These are phyloP conservation scores for Cataglyphis altisquamis DNA, from an alignment of 2,888 invertebrate species.

Conservation along the genomic window DNA sequence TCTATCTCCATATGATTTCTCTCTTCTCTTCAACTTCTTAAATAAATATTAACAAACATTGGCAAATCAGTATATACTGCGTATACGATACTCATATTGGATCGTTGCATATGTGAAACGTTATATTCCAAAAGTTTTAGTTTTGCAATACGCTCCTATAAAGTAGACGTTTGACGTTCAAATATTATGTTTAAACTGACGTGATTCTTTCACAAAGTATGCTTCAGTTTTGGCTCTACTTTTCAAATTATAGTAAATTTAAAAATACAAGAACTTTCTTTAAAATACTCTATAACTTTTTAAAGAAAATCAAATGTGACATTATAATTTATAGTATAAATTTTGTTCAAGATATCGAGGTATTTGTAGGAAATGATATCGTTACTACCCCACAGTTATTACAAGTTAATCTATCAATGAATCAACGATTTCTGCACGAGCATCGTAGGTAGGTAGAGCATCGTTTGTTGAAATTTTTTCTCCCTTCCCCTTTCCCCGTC, in stretches of 20 bases:
- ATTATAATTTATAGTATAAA: constrained; percentile 1
- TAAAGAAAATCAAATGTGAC: not conserved
- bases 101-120: not conserved
- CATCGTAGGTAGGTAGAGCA: no score
- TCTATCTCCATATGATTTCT: not conserved
- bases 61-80: not conserved
- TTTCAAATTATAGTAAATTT: constrained; percentile 19
- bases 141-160: not conserved
- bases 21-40: not conserved
- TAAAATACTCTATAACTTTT: not conserved
- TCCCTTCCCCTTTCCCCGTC: not conserved
- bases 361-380: not conserved
- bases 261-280: not conserved
- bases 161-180: constrained; percentile 9
- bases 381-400: not conserved
- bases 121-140: constrained; percentile 1
- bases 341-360: not conserved
- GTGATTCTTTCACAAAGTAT: not conserved
- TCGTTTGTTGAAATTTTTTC: constrained; percentile 29
- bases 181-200: constrained; percentile 9
- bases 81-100: not conserved
- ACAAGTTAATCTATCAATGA: constrained; percentile 6
- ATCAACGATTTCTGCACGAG: not conserved
- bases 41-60: constrained; percentile 12
- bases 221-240: not conserved